Percentiles rank a stretch among this genome's conserved stretches.
phyloP scores from a whole-genome alignment of 2,113 vertebrate species.

The Xenotilapia flavipinnis region DNA sequence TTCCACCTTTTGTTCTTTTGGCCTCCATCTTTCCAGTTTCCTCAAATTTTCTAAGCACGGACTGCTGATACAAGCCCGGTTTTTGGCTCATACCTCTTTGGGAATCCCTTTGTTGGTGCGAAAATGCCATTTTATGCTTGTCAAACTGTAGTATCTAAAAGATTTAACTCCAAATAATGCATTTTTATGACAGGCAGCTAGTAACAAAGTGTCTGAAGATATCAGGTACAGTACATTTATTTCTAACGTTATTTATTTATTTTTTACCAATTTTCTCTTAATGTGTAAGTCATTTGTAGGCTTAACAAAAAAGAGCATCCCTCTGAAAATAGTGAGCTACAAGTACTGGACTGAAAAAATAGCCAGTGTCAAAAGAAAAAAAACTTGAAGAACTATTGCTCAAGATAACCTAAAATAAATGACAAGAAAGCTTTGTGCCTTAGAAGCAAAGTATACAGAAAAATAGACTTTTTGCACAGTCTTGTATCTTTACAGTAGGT shows the following conservation, averaged over 20 bases:
- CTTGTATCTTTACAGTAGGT: neutral
- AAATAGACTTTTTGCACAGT: neutral
- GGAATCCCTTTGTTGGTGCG: neutral
- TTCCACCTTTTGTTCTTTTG: neutral
- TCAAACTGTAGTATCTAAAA: neutral
- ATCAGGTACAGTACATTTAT: neutral
- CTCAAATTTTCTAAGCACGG: neutral
- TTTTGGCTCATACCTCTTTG: neutral
- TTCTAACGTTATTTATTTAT: neutral
- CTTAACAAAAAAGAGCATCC: neutral
- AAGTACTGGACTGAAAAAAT: neutral
- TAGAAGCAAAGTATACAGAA: neutral
- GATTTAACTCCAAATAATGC: neutral
- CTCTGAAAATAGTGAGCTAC: neutral
- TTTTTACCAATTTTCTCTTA: neutral
- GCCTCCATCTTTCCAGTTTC: neutral
- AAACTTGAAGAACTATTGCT: neutral
- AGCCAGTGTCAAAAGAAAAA: neutral
- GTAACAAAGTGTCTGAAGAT: neutral
- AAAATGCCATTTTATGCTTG: neutral
- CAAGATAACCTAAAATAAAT: neutral
- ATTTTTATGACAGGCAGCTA: neutral
- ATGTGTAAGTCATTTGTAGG: neutral
- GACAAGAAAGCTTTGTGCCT: neutral
- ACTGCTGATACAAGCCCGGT: neutral